These are phyloP conservation scores for Artemisiospiza belli DNA, from an alignment of 2,113 vertebrate species.

Conservation along the genomic window DNA sequence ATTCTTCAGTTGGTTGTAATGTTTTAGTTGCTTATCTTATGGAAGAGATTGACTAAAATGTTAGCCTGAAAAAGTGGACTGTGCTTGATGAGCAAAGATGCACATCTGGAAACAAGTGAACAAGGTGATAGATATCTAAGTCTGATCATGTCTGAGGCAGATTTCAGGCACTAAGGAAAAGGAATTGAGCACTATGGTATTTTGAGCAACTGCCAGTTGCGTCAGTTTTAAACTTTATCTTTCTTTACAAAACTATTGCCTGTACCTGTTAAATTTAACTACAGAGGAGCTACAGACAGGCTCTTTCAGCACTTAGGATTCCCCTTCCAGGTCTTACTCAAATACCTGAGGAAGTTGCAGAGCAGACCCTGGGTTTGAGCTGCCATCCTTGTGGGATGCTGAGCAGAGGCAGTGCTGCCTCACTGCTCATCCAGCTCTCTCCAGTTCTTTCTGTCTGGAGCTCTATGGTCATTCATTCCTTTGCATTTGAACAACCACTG, in stretches of 20 bases:
- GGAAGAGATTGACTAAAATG: neutral
- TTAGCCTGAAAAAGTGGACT: neutral
- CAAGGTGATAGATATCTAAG: neutral
- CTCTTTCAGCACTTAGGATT: neutral
- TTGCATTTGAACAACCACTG: neutral
- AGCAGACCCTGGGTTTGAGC: neutral
- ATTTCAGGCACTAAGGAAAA: neutral
- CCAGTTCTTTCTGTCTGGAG: neutral
- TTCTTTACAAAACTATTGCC: neutral
- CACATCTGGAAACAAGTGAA: neutral
- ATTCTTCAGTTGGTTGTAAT: neutral
- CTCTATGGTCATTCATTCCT: neutral
- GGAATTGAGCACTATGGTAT: neutral
- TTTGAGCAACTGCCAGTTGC: neutral
- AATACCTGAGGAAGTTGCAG: neutral
- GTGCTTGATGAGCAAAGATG: neutral
- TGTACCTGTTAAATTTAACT: neutral
- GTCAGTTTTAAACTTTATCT: neutral
- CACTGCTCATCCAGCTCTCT: neutral
- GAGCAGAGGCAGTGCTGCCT: neutral
- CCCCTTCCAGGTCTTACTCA: neutral
- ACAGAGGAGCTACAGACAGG: neutral
- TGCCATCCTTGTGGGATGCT: neutral
- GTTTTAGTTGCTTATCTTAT: neutral
- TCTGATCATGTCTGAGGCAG: neutral